Evolutionary conservation across 2,888 invertebrate genomes (phyloP).

Genomic region (Dusona sp.): DNA sequence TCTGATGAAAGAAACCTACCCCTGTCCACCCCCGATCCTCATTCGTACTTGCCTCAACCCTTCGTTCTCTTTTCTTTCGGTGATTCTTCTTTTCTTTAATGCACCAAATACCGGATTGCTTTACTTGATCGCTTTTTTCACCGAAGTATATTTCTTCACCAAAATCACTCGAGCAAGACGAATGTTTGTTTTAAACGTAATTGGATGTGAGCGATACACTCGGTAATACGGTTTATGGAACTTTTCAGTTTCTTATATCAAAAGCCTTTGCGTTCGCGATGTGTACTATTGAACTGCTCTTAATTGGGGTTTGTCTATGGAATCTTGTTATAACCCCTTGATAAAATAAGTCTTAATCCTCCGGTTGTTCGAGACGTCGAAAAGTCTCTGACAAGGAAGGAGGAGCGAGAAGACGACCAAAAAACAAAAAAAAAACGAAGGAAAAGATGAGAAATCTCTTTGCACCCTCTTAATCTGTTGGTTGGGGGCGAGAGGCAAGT

Average conservation of each 20-base stretch:
- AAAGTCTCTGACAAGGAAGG: slow-evolving; percentile 17
- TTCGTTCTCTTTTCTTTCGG: slow-evolving; percentile 57
- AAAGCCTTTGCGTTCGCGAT: neutral
- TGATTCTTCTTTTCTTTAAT: slow-evolving; percentile 51
- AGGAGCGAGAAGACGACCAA: slow-evolving; percentile 13
- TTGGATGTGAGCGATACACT: neutral
- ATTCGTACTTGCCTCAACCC: slow-evolving; percentile 52
- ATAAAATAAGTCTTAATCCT: slow-evolving; percentile 40
- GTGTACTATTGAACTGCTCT: neutral
- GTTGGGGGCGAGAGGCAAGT: slow-evolving; percentile 62
- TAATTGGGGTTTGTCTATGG: slow-evolving; percentile 17
- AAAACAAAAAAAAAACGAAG: slow-evolving; percentile 61
- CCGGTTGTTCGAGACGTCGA: slow-evolving; percentile 32
- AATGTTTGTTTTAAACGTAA: neutral
- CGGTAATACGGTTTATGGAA: neutral
- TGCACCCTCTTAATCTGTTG: slow-evolving; percentile 82
- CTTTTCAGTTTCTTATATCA: neutral
- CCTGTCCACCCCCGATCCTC: slow-evolving; percentile 56
- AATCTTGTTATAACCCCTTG: slow-evolving; percentile 14
- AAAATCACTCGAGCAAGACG: neutral
- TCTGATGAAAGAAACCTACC: slow-evolving; percentile 83
- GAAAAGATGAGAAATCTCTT: slow-evolving; percentile 74
- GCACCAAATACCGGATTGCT: slow-evolving; percentile 43
- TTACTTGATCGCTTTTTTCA: slow-evolving; percentile 20
- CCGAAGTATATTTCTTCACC: neutral